Conservation (phyloP, 2,113 vertebrate species). For the Phaethornis superciliosus region DNA sequence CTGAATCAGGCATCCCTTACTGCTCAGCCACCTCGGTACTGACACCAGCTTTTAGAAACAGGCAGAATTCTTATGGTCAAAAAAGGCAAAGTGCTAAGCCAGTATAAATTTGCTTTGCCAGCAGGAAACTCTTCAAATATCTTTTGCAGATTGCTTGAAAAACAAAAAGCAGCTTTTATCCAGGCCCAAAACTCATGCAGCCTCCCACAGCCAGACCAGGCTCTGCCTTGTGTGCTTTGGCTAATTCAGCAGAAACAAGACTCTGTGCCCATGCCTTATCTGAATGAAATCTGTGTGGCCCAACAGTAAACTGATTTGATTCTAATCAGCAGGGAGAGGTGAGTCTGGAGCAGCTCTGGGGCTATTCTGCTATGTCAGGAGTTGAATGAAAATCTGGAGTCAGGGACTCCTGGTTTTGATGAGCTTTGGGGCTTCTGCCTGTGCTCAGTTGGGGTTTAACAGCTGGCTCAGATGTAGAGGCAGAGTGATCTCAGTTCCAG, state of each 20-base stretch:
- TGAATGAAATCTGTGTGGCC: neutral
- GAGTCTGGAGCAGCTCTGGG: neutral
- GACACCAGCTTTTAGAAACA: neutral
- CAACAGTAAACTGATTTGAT: neutral
- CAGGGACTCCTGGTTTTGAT: neutral
- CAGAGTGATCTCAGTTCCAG: neutral
- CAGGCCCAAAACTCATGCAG: neutral
- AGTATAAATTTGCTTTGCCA: neutral
- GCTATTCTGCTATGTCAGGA: neutral
- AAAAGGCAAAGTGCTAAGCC: slow-evolving; percentile 1
- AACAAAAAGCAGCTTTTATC: slow-evolving; percentile 9
- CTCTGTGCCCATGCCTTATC: neutral
- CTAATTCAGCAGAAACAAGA: slow-evolving; percentile 16
- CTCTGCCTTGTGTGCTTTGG: neutral
- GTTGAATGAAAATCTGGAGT: neutral
- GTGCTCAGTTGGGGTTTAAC: neutral
- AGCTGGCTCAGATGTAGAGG: neutral
- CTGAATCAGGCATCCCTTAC: neutral
- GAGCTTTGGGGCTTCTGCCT: neutral
- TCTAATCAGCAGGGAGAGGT: neutral
- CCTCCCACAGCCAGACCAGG: neutral
- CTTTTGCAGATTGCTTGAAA: neutral
- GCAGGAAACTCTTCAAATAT: neutral
- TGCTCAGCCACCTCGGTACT: neutral
- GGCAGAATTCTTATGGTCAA: neutral